Evolutionary conservation across 2,113 vertebrate genomes (phyloP), one percentile per base, ranked within the genome.

Genomic region (Hylia prasina): DNA sequence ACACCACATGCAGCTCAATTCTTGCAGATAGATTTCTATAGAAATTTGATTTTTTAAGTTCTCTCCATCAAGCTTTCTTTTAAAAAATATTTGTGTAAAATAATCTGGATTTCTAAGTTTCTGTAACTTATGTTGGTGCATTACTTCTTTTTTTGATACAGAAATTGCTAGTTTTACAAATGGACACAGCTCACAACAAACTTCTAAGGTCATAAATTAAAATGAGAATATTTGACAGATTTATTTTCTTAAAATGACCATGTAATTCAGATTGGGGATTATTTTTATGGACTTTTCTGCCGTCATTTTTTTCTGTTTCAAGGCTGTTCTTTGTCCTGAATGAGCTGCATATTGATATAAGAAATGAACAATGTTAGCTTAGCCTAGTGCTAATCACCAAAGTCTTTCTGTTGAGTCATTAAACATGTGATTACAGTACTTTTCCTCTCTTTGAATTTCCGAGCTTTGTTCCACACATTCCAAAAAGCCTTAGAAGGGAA

Each of bases 241-340:
- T 71, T 47, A 18, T 73, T 90, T 58, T 45, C 44, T 64, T 15
- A 54, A 65, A 15, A 70, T 19, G n/a, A 47, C 37, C 20, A 7
- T 83, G 37, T 14, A 39, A 31, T 69, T 81, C 16, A 73, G 30
- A 15, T 75, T 63, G 10, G 27, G 6, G 30, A 24, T 47, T 30
- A 12, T 47, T 64, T 72, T 73, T 11, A 53, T 0, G 0, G 9
- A 9, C 10, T 61, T n/a, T 33, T 28, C 33, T 48, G 15, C 8
- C 58, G 33, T 22, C 15, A 54, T 1, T 0, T 22, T 48, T 71
- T 82, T 70, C 21, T 42, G 4, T 44, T 61, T 91, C 69, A 68
- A 71, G 40, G 21, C 19, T 77, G 27, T n/a, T 65, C 16, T 61
- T 64, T 40, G 25, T n/a, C 31, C 14, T 70, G n/a, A 47, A 20